Base-by-base conservation (phyloP, 2,797 vertebrate genomes). In the Novumbra hubbsi region DNA sequence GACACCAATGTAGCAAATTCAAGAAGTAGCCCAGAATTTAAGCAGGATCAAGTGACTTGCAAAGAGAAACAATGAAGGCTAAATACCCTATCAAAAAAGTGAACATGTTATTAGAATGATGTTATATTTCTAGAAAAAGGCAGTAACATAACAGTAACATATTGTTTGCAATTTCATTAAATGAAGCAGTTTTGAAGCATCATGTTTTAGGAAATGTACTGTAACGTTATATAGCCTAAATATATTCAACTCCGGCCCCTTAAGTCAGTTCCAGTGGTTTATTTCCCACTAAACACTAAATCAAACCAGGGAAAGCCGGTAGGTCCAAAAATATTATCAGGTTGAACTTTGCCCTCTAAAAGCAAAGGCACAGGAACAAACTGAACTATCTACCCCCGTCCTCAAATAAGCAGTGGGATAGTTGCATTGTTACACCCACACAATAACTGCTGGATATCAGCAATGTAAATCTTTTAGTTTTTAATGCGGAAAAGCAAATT, bases 371-470 rank as follows among this genome's bases (percentile, higher is more conserved):
- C 27, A 57, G 32, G 57, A 38, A 38, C 34, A 38, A 2, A 38
- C 34, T 38, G 34, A 38, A 38, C 34, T 38, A 6, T 5, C 49
- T 38, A 60, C 8, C 60, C 38, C 17, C 50, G 27, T 27, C 41
- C 34, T 67, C 32, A 68, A 27, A 21, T 52, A 32, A 68, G 50
- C 32, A 12, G 49, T 45, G 14, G n/a, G 65, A 27, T 17, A 68
- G 48, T 49, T 24, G 38, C 63, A 66, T 67, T 73, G 72, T 73
- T 67, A 24, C n/a, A 24, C 64, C 49, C 17, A 19, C 32, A 27
- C 49, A 68, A 73, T 67, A 49, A 65, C 50, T 21, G 27, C 60
- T 28, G 60, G 24, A 11, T 45, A 28, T 24, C 12, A 68, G n/a
- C 24, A 50, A 24, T 49, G 68, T 69, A 50, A 28, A 69, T 69